Base-by-base conservation (phyloP, 2,888 invertebrate genomes). In the Lissonota sp. region DNA sequence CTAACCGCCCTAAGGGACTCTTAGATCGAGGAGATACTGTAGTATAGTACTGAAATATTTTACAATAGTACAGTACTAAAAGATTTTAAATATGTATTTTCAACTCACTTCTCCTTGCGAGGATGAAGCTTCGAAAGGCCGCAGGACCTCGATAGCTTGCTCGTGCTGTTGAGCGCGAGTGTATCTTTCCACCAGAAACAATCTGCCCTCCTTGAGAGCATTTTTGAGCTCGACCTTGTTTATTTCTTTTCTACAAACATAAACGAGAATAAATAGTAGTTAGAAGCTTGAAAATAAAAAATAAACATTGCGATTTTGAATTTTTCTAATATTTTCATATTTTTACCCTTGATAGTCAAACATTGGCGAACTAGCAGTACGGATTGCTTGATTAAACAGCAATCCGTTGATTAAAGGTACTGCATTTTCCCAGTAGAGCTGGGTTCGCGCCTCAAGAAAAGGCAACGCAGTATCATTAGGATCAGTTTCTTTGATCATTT, bases 371-470 rank as follows among this genome's bases (percentile, higher is more conserved):
- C 93, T 93, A 39, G 94, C 93, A 51, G 94, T 92, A 75, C 94
- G 94, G 37, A 95, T 91, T 8, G 93, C 91, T 84, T 95, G 94
- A 89, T 95, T 95, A 73, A 94, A 95, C 86, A 95, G 95, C 67
- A 96, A 90, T 90, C 95, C 95, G 88, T 96, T 96, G 69, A 98
- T 90, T 86, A 97, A 93, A 16, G 96, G 95, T 80, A 97, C 93
- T 5, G 96, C 97, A 44, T 95, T 94, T 81, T 94, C 95, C 95
- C 97, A 98, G 88, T 97, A 96, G 62, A 96, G 93, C 63, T 95
- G 95, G 44, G 97, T 96, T 83, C 98, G 94, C 5, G 94, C 92
- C 89, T 96, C 95, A 66, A 96, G 93, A 72, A 93, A 86, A 3
- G 86, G 76, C 55, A 91, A 86, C 51, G 91, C 87, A 7, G 79